Evolutionary conservation across 2,888 invertebrate species (phyloP).

Genomic region (Latrodectus hesperus): DNA sequence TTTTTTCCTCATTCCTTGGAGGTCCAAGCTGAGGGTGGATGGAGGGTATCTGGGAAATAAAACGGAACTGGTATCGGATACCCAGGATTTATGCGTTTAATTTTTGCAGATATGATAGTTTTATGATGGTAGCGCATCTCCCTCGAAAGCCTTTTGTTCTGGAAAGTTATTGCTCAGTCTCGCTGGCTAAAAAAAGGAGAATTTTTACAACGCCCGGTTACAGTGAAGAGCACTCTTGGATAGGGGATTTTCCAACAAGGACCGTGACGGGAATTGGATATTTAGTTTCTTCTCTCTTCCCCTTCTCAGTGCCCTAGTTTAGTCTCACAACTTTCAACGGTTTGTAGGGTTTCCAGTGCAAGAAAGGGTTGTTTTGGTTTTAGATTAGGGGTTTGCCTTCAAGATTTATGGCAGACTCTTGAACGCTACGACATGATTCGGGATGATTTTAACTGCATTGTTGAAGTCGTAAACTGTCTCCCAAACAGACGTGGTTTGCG

Average conservation of each 20-base stretch:
- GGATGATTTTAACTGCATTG: too few relatives aligned
- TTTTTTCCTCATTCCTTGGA: neutral
- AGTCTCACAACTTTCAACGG: neutral
- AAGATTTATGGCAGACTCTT: neutral
- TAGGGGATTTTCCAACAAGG: slow-evolving; percentile 27
- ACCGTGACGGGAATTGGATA: neutral
- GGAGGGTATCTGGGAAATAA: slow-evolving; percentile 24
- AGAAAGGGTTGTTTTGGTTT: neutral
- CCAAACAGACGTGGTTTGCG: too few relatives aligned
- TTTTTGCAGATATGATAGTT: slow-evolving; percentile 69
- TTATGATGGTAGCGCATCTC: slow-evolving; percentile 44
- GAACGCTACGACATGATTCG: too few relatives aligned
- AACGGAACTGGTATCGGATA: slow-evolving; percentile 40
- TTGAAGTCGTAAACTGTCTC: too few relatives aligned
- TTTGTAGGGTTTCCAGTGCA: neutral
- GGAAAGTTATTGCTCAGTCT: slow-evolving; percentile 26
- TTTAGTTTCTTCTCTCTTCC: neutral
- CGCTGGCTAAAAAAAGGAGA: neutral
- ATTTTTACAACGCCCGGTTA: neutral
- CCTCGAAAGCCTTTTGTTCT: slow-evolving; percentile 18
- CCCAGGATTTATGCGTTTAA: slow-evolving; percentile 67
- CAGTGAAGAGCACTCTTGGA: neutral
- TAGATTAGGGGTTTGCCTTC: neutral
- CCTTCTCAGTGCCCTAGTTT: neutral
- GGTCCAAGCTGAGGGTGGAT: neutral